A percentile compares a stretch with the other conserved stretches of the same genome.
These are phyloP conservation scores for Cyclina sinensis DNA, from an alignment of 1,140 invertebrate species.

Conservation along the genomic window DNA sequence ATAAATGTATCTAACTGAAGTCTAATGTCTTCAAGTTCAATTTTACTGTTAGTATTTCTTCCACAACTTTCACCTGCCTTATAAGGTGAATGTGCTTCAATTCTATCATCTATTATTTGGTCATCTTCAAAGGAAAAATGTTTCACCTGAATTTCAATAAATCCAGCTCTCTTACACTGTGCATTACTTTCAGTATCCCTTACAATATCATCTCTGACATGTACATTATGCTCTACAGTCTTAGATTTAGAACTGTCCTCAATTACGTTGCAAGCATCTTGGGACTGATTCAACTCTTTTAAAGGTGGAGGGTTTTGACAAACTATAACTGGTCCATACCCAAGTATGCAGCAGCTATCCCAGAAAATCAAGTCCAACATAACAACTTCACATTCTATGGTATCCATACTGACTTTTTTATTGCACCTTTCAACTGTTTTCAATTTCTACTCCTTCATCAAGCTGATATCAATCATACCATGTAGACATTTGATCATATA, in stretches of 20 bases:
- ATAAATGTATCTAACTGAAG: background rate
- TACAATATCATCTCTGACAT: background rate
- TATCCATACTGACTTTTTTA: slow-evolving; percentile 3
- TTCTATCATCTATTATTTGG: background rate
- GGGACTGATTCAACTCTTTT: background rate
- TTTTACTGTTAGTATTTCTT: background rate
- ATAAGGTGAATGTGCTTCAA: background rate
- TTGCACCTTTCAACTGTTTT: too few relatives aligned
- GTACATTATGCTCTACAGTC: background rate
- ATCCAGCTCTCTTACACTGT: background rate
- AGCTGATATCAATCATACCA: too few relatives aligned
- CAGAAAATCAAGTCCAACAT: background rate
- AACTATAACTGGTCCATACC: background rate
- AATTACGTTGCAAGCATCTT: background rate
- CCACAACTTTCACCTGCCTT: background rate
- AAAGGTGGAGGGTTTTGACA: slow-evolving; percentile 9
- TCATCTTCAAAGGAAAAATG: slow-evolving; percentile 12
- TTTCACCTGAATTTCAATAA: slow-evolving; percentile 41
- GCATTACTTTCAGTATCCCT: background rate
- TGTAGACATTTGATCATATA: too few relatives aligned
- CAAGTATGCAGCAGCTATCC: slow-evolving; percentile 24
- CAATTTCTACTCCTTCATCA: too few relatives aligned
- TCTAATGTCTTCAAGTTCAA: background rate
- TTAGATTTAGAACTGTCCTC: background rate
- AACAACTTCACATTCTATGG: background rate